phyloP scores from a whole-genome alignment of 2,797 vertebrate genomes.

The Pseudochirops corinnae region DNA sequence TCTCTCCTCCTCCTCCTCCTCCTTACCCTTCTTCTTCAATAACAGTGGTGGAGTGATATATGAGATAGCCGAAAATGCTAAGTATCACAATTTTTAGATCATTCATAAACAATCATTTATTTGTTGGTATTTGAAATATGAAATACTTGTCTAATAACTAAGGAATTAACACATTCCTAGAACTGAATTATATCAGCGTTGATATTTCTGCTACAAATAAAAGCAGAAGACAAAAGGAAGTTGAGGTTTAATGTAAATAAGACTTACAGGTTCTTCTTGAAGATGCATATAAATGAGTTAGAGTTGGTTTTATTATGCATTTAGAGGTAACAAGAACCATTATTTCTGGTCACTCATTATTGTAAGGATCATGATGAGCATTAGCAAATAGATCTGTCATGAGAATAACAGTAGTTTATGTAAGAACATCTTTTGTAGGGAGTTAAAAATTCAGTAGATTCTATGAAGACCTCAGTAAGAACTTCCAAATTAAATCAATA shows the following conservation, averaged over 20 bases:
- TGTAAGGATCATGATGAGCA: not conserved
- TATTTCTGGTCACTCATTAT: not conserved
- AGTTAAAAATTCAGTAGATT: not conserved
- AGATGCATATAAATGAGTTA: not conserved
- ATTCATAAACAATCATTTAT: not conserved
- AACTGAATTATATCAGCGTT: not conserved
- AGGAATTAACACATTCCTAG: not conserved
- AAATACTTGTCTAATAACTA: not conserved
- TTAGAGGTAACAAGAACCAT: not conserved
- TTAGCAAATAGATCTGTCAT: not conserved
- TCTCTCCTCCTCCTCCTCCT: not conserved
- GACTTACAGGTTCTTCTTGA: not conserved
- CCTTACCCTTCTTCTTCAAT: not conserved
- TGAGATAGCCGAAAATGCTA: not conserved
- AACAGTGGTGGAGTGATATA: not conserved
- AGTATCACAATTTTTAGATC: not conserved
- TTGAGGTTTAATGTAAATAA: not conserved
- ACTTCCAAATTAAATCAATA: not conserved
- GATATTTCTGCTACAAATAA: not conserved
- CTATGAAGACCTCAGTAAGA: not conserved
- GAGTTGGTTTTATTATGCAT: not conserved
- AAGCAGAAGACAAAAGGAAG: not conserved
- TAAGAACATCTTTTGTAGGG: not conserved
- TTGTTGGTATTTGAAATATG: not conserved
- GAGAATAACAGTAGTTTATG: not conserved